Evolutionary conservation across 2,113 vertebrate genomes (phyloP), one percentile per base, ranked within the genome.

Genomic region (Sinosuthora webbiana): DNA sequence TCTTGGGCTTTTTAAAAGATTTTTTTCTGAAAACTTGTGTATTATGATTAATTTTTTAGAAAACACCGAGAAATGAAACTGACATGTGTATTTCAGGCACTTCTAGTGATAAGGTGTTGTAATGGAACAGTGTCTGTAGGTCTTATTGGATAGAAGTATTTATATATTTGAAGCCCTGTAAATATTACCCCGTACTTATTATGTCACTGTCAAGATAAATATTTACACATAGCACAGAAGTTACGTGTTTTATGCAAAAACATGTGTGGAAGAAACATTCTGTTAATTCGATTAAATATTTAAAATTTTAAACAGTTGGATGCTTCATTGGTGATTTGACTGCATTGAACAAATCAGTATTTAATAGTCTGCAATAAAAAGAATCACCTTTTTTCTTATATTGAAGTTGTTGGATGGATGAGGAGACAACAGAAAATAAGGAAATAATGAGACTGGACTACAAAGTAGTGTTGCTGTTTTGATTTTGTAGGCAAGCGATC

Each of bases 381-480:
- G 9, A 84, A 6, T 44, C 28, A 33, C 28, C 9, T 53, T 65
- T 70, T 35, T 25, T 37, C 25, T 83, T 89, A 14, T 91, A 10
- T 11, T 70, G 45, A 78, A 39, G 18, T 70, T 87, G 44, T 28
- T 91, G 56, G 35, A 5, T 77, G 60, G 60, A 35, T 70, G 47
- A 75, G 39, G 33, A 89, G 71, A 49, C 42, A 74, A 49, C 33
- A 74, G 77, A 75, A 91, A 81, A 94, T 31, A 52, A 68, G 49
- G 65, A 79, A 68, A 52, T 67, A 41, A 59, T 53, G 69, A 63
- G 33, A 44, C 30, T 59, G 65, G 55, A 30, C 56, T 76, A 28
- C 41, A 30, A 68, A 94, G 45, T 35, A 84, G 65, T 67, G 27
- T 63, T 84, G 63, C 78, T 94, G 4, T 75, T 91, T 71, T 83